A percentile compares a stretch with the other conserved stretches of the same genome.
These are phyloP conservation scores for Formicarius rufipectus DNA, from an alignment of 2,113 vertebrate genomes.

Conservation along the genomic window DNA sequence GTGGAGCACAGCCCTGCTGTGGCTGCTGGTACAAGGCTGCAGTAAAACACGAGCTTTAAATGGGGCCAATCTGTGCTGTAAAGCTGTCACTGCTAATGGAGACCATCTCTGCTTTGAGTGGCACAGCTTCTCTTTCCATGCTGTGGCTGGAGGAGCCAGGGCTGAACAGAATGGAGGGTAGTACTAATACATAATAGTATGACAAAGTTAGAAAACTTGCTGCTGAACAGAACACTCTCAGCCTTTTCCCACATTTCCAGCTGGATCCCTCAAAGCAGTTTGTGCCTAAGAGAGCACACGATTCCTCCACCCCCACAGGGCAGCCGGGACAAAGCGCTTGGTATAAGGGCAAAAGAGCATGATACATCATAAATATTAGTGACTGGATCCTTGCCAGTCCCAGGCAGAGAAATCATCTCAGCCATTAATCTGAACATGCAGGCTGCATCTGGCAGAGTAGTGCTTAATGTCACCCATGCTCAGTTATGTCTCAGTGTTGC, in stretches of 20 bases:
- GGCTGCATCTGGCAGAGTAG: not conserved
- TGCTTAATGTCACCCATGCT: not conserved
- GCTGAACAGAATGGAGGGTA: not conserved
- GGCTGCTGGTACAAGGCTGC: not conserved
- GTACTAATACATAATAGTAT: not conserved
- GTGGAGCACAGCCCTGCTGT: not conserved
- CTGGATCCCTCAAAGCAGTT: not conserved
- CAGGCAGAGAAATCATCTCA: not conserved
- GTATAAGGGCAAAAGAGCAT: not conserved
- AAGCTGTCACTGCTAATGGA: conserved; percentile 37
- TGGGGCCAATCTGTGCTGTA: not conserved
- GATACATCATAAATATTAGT: conserved; percentile 13
- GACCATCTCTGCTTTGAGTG: not conserved
- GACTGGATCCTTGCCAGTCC: conserved; percentile 30
- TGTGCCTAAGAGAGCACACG: not conserved
- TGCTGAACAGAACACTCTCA: not conserved
- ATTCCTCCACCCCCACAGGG: not conserved
- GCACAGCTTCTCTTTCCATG: not conserved
- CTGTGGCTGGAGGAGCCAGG: not conserved
- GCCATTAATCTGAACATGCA: not conserved
- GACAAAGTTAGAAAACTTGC: not conserved
- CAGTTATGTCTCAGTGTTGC: not conserved
- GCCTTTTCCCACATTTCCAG: not conserved
- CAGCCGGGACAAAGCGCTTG: not conserved
- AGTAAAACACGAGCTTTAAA: not conserved